These are phyloP conservation scores for Gila orcuttii DNA, from an alignment of 2,113 vertebrate genomes.

Conservation along the genomic window DNA sequence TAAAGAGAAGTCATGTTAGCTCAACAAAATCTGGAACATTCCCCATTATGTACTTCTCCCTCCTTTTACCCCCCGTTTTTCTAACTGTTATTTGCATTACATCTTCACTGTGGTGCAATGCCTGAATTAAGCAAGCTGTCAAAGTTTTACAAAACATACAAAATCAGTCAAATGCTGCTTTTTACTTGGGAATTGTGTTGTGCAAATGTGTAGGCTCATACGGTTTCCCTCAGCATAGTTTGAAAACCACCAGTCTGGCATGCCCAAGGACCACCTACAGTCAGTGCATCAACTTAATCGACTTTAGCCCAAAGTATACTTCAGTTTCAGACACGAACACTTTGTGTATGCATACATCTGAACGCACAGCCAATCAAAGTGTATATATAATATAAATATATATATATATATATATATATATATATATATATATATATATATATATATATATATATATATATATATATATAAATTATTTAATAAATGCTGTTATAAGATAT, in stretches of 20 bases:
- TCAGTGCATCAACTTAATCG: neutral
- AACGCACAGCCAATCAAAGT: no score
- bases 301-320: no score
- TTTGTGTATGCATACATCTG: no score
- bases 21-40: neutral
- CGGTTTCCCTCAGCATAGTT: neutral
- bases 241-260: neutral
- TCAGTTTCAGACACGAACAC: no score
- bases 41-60: neutral
- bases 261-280: neutral
- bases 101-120: slow-evolving; percentile 6
- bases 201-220: neutral
- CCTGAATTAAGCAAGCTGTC: neutral
- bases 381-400: no score
- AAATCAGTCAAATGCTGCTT: neutral
- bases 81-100: neutral
- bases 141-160: slow-evolving; percentile 17
- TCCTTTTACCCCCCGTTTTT: neutral
- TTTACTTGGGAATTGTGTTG: neutral
- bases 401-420: no score
- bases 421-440: no score
- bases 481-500: no score
- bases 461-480: no score
- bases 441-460: no score
- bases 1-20: neutral